These are phyloP conservation scores for Tiliacea aurago DNA, from an alignment of 2,888 invertebrate genomes.

Conservation along the genomic window DNA sequence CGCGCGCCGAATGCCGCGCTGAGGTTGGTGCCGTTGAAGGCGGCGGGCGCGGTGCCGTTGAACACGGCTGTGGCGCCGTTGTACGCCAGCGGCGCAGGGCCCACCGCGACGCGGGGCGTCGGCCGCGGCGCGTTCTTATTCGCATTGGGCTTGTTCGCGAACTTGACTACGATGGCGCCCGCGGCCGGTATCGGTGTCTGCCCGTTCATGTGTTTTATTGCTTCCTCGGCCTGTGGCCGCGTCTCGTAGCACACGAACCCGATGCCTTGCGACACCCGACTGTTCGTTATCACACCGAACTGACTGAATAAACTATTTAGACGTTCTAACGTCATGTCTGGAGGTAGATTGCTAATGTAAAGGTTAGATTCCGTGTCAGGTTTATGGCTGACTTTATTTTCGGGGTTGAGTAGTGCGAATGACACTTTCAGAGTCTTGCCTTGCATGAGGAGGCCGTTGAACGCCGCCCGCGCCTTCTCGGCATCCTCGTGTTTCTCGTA, in stretches of 20 bases:
- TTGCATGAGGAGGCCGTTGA: conserved; percentile 89
- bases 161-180: conserved; percentile 87
- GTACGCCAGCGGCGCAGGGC: conserved; percentile 80
- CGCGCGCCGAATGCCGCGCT: conserved; percentile 85
- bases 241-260: conserved; percentile 88
- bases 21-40: conserved; percentile 84
- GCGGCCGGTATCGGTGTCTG: conserved; percentile 85
- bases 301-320: conserved; percentile 85
- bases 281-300: conserved; percentile 88
- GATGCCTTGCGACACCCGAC: conserved; percentile 89
- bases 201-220: conserved; percentile 86
- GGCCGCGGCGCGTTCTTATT: conserved; percentile 85
- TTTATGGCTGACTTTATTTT: conserved; percentile 88
- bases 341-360: conserved; percentile 89
- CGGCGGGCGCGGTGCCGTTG: conserved; percentile 81
- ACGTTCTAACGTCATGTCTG: conserved; percentile 89
- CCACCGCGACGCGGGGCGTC: conserved; percentile 78
- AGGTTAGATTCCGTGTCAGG: conserved; percentile 89
- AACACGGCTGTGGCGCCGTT: conserved; percentile 85
- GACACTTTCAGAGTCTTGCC: conserved; percentile 89
- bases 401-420: conserved; percentile 89
- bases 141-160: conserved; percentile 88
- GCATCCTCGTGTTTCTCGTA: conserved; percentile 90
- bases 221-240: conserved; percentile 87
- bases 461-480: conserved; percentile 89